Evolutionary conservation across 2,888 invertebrate genomes (phyloP), one percentile per base, ranked within the genome.

Genomic region (Diadromus collaris): DNA sequence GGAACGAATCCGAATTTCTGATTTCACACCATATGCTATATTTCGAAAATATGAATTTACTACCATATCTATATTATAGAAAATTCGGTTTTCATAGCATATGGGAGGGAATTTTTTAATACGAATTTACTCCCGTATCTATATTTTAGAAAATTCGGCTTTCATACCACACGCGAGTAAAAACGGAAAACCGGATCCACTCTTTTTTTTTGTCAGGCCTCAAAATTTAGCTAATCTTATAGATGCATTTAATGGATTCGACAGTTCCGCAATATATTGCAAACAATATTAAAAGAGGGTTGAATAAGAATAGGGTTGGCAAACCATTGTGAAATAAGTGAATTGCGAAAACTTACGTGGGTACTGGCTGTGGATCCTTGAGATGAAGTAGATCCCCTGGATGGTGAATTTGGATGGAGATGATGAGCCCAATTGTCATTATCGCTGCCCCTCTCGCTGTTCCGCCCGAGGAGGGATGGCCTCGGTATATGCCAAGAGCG

Each of bases 401-500:
- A 90, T 85, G 90, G 88, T 46, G 90, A 89, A 79, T 88, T 88
- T 19, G 89, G 89, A 81, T 88, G 88, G 78, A 89, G 82, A 79
- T 88, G 86, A 81, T 87, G 88, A 77, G 84, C 82, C 89, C 89
- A 90, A 82, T 84, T 89, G 69, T 86, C 87, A 83, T 88, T 88
- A 63, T 89, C 89, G 74, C 88, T 89, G 81, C 87, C 88, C 71
- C 85, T 87, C 81, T 89, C 89, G 82, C 86, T 86, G 44, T 74
- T 76, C 7, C 87, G 87, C 24, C 88, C 88, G 83, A 92, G 92
- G 85, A 96, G 93, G 89, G 96, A 96, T 88, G 96, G 96, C 92
- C 96, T 94, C 86, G 96, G 96, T 91, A 96, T 96, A 91, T 96
- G 96, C 96, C 96, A 96, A 91, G 94, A 92, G 91, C 91, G 91